Percentiles rank a stretch among this genome's conserved stretches.
phyloP scores from a whole-genome alignment of 2,113 vertebrate genomes.

The Bambusicola thoracicus region DNA sequence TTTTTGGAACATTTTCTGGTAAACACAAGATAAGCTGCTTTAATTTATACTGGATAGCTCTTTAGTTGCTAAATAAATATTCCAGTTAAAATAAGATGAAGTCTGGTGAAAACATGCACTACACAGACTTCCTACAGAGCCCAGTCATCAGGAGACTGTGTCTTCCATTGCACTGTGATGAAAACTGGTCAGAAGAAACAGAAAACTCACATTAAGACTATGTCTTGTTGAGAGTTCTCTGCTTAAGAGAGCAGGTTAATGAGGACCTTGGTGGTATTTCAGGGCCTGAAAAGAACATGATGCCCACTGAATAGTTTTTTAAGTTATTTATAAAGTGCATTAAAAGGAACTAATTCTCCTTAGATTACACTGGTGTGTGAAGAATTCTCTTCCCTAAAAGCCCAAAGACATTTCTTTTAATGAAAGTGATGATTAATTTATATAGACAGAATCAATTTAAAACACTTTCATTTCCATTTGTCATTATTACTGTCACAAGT shows the following conservation, averaged over 20 bases:
- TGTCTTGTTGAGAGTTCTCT: accelerated
- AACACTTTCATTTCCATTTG: not conserved
- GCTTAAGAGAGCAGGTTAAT: not conserved
- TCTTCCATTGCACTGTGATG: not conserved
- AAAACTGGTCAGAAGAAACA: not conserved
- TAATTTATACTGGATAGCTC: not conserved
- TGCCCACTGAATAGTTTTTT: not conserved
- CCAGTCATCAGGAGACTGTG: not conserved
- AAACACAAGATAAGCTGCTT: not conserved
- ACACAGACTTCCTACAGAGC: not conserved
- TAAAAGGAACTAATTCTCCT: not conserved
- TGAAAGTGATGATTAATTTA: not conserved
- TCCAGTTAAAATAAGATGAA: not conserved
- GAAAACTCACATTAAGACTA: not conserved
- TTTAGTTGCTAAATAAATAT: not conserved
- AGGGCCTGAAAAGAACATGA: not conserved
- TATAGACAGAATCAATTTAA: not conserved
- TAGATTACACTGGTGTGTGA: accelerated
- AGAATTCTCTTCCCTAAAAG: not conserved
- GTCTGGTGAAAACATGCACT: not conserved
- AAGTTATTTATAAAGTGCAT: not conserved
- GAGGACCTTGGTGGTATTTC: not conserved
- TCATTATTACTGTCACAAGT: not conserved
- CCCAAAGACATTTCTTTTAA: not conserved
- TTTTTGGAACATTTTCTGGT: not conserved